Conservation (phyloP, 2,113 vertebrate genomes). For the Apodemus sylvaticus region DNA sequence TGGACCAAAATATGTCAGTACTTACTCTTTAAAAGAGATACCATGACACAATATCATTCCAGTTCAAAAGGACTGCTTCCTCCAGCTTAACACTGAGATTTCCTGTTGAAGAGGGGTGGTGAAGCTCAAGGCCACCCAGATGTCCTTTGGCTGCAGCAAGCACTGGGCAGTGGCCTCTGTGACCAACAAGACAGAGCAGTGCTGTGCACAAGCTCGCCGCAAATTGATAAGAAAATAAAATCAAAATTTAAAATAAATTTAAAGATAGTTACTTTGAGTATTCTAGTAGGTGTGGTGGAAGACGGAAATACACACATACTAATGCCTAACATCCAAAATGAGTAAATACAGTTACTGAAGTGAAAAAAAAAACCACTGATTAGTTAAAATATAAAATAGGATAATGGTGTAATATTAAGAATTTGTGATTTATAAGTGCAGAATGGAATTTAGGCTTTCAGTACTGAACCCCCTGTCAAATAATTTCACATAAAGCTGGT, state of each 20-base stretch:
- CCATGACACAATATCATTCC: neutral
- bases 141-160: neutral
- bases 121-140: neutral
- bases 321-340: neutral
- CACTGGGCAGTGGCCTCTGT: constrained; percentile 29
- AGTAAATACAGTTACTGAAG: neutral
- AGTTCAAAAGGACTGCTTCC: neutral
- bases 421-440: neutral
- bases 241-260: neutral
- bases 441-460: constrained; percentile 22
- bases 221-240: constrained; percentile 40
- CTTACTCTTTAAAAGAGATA: constrained; percentile 43
- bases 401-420: constrained; percentile 20
- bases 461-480: neutral
- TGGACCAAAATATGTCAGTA: constrained; percentile 51
- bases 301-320: neutral
- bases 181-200: constrained; percentile 41
- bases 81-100: neutral
- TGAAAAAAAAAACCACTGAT: neutral
- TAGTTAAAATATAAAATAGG: constrained; percentile 46
- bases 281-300: neutral
- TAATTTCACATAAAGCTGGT: constrained; percentile 46
- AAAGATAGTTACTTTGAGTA: neutral
- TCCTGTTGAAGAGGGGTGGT: constrained; percentile 36
- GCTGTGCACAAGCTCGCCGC: neutral